Percentiles rank a stretch among this genome's conserved stretches.
Conservation (phyloP, 2,797 vertebrate genomes). For the Scleropages formosus region DNA sequence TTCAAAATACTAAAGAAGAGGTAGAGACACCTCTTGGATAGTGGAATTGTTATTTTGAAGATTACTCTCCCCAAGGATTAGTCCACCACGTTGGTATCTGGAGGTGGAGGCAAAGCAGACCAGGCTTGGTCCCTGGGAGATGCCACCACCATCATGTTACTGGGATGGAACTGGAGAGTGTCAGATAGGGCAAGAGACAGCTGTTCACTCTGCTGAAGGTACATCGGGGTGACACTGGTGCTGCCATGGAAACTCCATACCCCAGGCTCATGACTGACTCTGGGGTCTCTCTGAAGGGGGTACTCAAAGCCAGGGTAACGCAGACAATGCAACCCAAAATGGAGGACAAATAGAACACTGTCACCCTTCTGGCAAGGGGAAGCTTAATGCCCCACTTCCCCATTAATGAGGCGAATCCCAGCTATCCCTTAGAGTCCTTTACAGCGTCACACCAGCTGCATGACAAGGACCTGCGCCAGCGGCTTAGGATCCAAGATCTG, state of each 20-base stretch:
- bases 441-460: not conserved
- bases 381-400: too few relatives aligned
- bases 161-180: not conserved
- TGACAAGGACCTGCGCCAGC: not conserved
- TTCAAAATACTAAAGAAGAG: constrained; percentile 10
- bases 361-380: too few relatives aligned
- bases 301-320: not conserved
- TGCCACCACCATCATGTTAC: not conserved
- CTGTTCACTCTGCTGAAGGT: not conserved
- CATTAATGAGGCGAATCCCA: too few relatives aligned
- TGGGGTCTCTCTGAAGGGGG: not conserved
- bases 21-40: constrained; percentile 44
- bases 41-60: constrained; percentile 48
- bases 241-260: not conserved
- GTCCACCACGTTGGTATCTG: constrained; percentile 37
- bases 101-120: too few relatives aligned
- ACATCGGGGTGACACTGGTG: not conserved
- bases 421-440: not conserved
- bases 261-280: not conserved
- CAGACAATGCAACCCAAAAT: not conserved
- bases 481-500: not conserved
- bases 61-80: constrained; percentile 63
- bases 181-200: not conserved
- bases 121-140: not conserved
- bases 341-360: too few relatives aligned